Evolutionary conservation across 1,140 invertebrate species (phyloP), one percentile per base, ranked within the genome.

Genomic region (Conopomorpha cramerella): DNA sequence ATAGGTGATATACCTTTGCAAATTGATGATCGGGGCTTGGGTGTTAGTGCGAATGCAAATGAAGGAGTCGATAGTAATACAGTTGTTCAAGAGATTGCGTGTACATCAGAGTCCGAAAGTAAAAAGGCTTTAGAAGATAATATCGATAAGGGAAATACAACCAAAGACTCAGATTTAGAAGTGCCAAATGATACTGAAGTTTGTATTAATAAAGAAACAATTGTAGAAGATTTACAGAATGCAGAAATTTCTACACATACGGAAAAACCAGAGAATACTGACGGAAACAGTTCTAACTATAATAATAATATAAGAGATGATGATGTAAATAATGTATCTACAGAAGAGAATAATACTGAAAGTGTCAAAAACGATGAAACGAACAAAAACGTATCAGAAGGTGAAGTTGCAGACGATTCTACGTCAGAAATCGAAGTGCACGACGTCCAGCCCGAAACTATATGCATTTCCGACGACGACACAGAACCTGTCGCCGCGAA

Each of bases 381-480:
- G 7, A 12, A 25, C 1, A 35, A 3, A 11, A 25, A 12, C 23
- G 10, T 16, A 8, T 7, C 4, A 42, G 65, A 71, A 30, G 65
- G 62, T 8, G 64, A 73, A 44, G 11, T 68, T 14, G 47, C 52
- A 15, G 59, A 66, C 15, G 25, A 43, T 25, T 52, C 54, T 2
- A 58, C 55, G 41, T 47, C 51, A 10, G 55, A 55, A 32, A 39
- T 57, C 1, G 51, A 59, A 49, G 49, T 41, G 0, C 17, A 48
- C 2, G 51, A 58, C 4, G 7, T 49, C 3, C 40, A 41, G 34
- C 37, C 53, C 1, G 60, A 64, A 41, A 36, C 68, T 0, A 55
- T 64, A 15, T 63, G 50, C 16, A 59, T 66, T 29, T 64, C 62
- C 3, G 64, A 68, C 16, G 65, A 70, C 0, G 65, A 70, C 15